Percentiles rank a stretch among this genome's conserved stretches.
These are phyloP conservation scores for Dendrolimus houi DNA, from an alignment of 2,888 invertebrate species.

Conservation along the genomic window DNA sequence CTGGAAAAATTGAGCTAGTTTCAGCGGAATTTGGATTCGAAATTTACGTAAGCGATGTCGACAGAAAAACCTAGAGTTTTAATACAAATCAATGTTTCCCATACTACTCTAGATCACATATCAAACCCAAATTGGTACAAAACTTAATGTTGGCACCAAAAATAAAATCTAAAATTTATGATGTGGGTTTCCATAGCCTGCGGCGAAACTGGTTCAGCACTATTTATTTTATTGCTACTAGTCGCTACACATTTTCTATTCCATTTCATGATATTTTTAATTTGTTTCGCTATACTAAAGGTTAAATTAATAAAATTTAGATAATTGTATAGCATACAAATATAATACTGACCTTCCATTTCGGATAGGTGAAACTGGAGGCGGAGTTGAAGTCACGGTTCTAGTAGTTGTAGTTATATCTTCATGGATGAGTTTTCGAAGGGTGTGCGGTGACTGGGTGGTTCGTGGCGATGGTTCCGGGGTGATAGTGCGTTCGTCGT, in stretches of 20 bases:
- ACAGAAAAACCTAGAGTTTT: no score
- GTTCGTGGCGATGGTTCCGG: slow-evolving; percentile 46
- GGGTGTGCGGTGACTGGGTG: slow-evolving; percentile 51
- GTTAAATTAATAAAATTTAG: no score
- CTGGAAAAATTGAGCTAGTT: no score
- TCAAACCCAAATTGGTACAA: neutral
- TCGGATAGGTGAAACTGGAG: slow-evolving; percentile 37
- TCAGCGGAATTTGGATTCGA: no score
- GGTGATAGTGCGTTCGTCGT: slow-evolving; percentile 54
- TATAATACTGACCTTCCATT: slow-evolving; percentile 52
- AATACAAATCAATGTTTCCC: no score
- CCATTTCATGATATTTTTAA: neutral
- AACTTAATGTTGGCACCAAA: neutral
- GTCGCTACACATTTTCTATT: slow-evolving; percentile 3
- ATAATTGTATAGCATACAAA: no score
- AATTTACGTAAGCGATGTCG: no score
- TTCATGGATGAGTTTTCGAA: slow-evolving; percentile 56
- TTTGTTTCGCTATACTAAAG: no score
- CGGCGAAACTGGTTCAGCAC: slow-evolving; percentile 29
- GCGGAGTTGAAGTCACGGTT: slow-evolving; percentile 18
- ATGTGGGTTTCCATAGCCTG: slow-evolving; percentile 8
- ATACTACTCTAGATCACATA: neutral
- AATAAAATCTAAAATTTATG: neutral
- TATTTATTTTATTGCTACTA: slow-evolving; percentile 25
- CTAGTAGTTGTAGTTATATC: slow-evolving; percentile 54